Percentiles rank a stretch among this genome's conserved stretches.
These are phyloP conservation scores for Xiphophorus birchmanni DNA, from an alignment of 2,797 vertebrate species.

Conservation along the genomic window DNA sequence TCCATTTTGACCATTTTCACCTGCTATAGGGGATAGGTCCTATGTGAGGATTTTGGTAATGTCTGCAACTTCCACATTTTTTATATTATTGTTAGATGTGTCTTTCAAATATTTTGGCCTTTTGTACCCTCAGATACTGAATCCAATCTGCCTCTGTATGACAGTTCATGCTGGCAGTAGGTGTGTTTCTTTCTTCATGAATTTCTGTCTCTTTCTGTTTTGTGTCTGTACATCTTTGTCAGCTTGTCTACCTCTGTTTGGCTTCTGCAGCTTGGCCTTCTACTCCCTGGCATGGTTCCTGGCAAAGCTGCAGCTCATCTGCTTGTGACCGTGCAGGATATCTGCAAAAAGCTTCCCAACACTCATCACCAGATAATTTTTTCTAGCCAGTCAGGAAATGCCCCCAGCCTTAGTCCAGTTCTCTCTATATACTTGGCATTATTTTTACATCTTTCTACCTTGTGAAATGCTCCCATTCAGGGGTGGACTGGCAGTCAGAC, in stretches of 20 bases:
- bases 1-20: not conserved
- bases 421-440: not conserved
- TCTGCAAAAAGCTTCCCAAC: not conserved
- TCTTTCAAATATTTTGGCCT: not conserved
- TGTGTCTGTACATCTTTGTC: not conserved
- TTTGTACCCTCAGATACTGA: not conserved
- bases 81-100: not conserved
- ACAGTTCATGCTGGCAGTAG: not conserved
- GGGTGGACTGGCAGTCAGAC: no score
- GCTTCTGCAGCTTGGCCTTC: slow-evolving; percentile 1
- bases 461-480: not conserved
- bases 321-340: not conserved
- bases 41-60: not conserved
- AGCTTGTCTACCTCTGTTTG: not conserved
- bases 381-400: not conserved
- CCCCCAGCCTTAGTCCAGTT: not conserved
- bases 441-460: not conserved
- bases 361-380: not conserved
- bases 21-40: not conserved
- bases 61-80: not conserved
- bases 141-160: not conserved
- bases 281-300: not conserved
- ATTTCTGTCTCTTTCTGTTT: not conserved
- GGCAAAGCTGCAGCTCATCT: not conserved
- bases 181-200: not conserved